These are phyloP conservation scores for Nymphalis io DNA, from an alignment of 1,140 invertebrate species.

Conservation along the genomic window DNA sequence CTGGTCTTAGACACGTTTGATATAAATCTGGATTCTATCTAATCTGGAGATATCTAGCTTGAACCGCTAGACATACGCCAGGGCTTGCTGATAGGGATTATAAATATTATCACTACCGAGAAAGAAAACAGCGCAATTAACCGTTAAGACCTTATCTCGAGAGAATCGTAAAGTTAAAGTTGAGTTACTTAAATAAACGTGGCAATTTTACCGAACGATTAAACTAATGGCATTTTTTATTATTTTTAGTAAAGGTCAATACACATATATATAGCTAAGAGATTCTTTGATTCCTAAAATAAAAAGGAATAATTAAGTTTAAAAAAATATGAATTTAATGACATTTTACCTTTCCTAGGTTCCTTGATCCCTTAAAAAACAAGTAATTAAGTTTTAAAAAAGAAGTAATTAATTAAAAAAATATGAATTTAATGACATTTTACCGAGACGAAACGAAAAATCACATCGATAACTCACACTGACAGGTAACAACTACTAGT, in stretches of 20 bases:
- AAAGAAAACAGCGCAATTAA: constrained; percentile 1
- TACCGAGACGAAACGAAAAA: no score
- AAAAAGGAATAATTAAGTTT: no score
- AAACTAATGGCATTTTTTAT: background rate
- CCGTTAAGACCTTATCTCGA: background rate
- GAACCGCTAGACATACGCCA: constrained; percentile 5
- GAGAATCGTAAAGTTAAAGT: constrained; percentile 1
- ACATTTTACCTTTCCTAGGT: no score
- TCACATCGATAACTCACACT: no score
- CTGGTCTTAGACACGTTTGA: background rate
- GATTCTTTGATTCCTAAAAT: no score
- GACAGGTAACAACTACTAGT: no score
- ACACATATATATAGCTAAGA: no score
- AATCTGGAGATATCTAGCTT: constrained; percentile 17
- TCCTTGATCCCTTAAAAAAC: no score
- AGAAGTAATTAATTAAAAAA: no score
- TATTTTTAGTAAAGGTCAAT: background rate
- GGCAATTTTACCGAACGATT: background rate
- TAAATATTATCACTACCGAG: background rate
- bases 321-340: no score
- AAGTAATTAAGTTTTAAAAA: no score
- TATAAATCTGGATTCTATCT: constrained; percentile 23
- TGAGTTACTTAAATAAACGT: background rate
- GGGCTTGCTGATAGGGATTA: background rate
- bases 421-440: no score